Evolutionary conservation across 2,113 vertebrate species (phyloP).

Genomic region (Ahaetulla prasina): DNA sequence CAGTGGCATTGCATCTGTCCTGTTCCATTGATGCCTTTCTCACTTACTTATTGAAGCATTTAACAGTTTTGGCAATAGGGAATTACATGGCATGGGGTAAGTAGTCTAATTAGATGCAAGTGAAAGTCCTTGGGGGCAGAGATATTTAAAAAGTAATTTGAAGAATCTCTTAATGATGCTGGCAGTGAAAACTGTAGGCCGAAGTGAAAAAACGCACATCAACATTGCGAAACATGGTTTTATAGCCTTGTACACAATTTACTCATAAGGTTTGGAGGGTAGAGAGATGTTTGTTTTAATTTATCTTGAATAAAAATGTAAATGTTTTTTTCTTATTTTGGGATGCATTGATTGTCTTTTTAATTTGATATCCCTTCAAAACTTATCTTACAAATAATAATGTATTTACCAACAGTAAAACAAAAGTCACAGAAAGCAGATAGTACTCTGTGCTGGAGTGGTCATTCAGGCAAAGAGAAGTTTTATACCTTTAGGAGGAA

Average conservation of each 20-base stretch:
- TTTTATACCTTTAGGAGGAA: background rate
- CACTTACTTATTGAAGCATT: conserved; percentile 74
- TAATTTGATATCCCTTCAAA: conserved; percentile 28
- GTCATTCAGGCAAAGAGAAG: background rate
- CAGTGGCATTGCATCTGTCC: conserved; percentile 82
- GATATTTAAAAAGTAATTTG: conserved; percentile 75
- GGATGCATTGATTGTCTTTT: conserved; percentile 6
- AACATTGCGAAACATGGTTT: conserved; percentile 39
- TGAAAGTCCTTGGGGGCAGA: conserved; percentile 75
- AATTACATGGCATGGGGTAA: conserved; percentile 76
- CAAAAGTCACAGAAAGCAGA: background rate
- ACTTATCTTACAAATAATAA: background rate
- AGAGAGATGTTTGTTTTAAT: background rate
- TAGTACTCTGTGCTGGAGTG: background rate
- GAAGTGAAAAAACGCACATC: conserved; percentile 49
- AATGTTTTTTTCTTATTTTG: conserved; percentile 30
- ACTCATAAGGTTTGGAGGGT: conserved; percentile 27
- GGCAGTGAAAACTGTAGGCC: conserved; percentile 60
- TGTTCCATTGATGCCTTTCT: conserved; percentile 69
- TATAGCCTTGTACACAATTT: conserved; percentile 29
- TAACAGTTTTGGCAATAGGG: conserved; percentile 80
- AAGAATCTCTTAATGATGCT: conserved; percentile 76
- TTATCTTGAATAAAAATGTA: conserved; percentile 34
- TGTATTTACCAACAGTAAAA: background rate
- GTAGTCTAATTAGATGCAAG: conserved; percentile 79